These are phyloP conservation scores for Thymelicus lineola DNA, from an alignment of 2,888 invertebrate genomes.

Conservation along the genomic window DNA sequence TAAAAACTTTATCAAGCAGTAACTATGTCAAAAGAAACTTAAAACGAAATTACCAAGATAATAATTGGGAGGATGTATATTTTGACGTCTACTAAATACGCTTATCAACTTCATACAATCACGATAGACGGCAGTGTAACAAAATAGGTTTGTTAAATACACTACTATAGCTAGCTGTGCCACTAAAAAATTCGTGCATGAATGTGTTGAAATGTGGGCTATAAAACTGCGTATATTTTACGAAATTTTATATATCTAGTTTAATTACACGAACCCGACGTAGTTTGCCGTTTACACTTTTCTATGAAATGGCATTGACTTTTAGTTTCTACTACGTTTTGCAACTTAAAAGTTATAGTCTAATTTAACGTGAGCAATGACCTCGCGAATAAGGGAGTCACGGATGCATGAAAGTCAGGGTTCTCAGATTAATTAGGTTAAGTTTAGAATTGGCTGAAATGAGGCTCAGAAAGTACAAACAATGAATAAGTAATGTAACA, in stretches of 20 bases:
- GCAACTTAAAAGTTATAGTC: slow-evolving; percentile 50
- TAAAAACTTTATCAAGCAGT: too few relatives aligned
- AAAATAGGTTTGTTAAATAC: background rate
- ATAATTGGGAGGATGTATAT: too few relatives aligned
- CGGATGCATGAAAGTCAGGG: slow-evolving; percentile 65
- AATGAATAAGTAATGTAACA: too few relatives aligned
- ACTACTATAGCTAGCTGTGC: background rate
- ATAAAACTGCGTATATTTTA: slow-evolving; percentile 50
- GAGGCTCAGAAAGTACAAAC: too few relatives aligned
- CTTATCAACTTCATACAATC: background rate
- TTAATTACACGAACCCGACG: slow-evolving; percentile 51
- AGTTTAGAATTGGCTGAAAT: too few relatives aligned
- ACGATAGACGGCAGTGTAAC: background rate
- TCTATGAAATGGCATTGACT: slow-evolving; percentile 72
- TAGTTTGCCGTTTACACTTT: slow-evolving; percentile 61
- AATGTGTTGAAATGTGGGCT: slow-evolving; percentile 39
- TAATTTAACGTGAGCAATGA: slow-evolving; percentile 63
- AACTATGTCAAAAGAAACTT: too few relatives aligned
- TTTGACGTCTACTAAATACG: background rate
- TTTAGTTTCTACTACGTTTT: slow-evolving; percentile 45
- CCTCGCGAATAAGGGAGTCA: slow-evolving; percentile 54
- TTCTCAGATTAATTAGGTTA: background rate
- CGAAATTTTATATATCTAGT: slow-evolving; percentile 63
- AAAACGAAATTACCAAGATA: too few relatives aligned
- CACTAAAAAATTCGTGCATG: slow-evolving; percentile 1